A percentile compares a stretch with the other conserved stretches of the same genome.
phyloP scores from a whole-genome alignment of 2,888 invertebrate genomes.

The Archips crataeganus region DNA sequence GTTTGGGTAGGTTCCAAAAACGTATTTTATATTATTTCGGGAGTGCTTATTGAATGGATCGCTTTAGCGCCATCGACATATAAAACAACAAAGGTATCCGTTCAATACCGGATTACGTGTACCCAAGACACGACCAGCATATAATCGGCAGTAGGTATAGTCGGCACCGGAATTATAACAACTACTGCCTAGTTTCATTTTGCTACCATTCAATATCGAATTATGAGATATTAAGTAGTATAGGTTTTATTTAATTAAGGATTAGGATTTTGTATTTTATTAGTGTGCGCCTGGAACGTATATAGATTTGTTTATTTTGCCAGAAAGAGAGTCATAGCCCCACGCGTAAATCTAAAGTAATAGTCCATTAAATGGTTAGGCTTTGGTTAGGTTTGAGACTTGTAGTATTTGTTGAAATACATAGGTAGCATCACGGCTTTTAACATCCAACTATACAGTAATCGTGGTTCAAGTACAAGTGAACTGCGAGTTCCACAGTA shows the following conservation, averaged over 20 bases:
- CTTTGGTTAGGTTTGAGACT: neutral
- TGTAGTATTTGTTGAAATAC: neutral
- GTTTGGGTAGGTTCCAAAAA: neutral
- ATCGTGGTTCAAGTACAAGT: slow-evolving; percentile 16
- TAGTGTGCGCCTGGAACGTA: no score
- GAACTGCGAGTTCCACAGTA: slow-evolving; percentile 8
- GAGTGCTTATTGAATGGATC: slow-evolving; percentile 23
- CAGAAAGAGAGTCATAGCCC: no score
- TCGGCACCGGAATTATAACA: neutral
- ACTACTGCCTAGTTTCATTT: neutral
- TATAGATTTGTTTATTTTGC: no score
- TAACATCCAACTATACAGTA: slow-evolving; percentile 33
- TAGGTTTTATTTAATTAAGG: no score
- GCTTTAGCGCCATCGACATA: slow-evolving; percentile 48
- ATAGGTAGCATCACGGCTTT: neutral
- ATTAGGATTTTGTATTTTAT: no score
- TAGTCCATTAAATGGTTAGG: no score
- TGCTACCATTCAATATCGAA: neutral
- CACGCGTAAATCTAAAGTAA: no score
- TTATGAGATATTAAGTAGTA: no score
- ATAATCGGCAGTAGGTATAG: slow-evolving; percentile 32
- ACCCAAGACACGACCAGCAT: slow-evolving; percentile 52
- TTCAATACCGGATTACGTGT: slow-evolving; percentile 56
- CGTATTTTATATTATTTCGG: slow-evolving; percentile 4
- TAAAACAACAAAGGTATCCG: slow-evolving; percentile 49